Conservation (phyloP, 2,797 vertebrate genomes). For the Hypotaenidia philippensis region DNA sequence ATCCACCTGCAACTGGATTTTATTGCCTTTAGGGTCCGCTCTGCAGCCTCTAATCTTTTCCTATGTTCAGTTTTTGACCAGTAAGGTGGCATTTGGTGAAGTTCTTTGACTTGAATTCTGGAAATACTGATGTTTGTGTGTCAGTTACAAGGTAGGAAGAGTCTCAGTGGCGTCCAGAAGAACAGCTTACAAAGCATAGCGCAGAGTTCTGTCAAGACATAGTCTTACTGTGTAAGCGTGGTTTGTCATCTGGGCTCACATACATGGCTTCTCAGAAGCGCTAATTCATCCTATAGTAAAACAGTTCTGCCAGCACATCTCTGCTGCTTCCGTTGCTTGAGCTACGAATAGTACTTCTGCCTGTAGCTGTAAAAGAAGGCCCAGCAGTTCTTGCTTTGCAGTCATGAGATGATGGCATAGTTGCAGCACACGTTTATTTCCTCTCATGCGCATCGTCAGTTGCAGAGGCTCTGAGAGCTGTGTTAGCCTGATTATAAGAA, state of each 20-base stretch:
- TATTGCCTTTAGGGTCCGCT: background rate
- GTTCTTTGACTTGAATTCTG: background rate
- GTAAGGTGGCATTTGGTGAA: background rate
- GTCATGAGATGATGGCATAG: background rate
- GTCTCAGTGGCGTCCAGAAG: background rate
- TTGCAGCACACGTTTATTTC: background rate
- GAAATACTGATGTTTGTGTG: background rate
- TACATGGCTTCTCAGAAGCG: background rate
- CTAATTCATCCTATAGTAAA: background rate
- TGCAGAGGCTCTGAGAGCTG: background rate
- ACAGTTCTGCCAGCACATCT: background rate
- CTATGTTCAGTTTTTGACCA: background rate
- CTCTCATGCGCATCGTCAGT: background rate
- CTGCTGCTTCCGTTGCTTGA: background rate
- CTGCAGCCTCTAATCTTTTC: background rate
- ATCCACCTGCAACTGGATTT: background rate
- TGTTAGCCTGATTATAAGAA: background rate
- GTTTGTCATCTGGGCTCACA: background rate
- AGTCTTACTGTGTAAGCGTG: background rate
- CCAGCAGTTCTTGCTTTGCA: background rate
- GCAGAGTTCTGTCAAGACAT: background rate
- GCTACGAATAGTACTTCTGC: background rate
- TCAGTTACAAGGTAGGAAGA: background rate
- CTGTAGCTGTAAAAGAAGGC: background rate
- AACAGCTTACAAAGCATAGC: background rate